Conservation (phyloP, 2,888 invertebrate genomes). For the Papilio elwesi region DNA sequence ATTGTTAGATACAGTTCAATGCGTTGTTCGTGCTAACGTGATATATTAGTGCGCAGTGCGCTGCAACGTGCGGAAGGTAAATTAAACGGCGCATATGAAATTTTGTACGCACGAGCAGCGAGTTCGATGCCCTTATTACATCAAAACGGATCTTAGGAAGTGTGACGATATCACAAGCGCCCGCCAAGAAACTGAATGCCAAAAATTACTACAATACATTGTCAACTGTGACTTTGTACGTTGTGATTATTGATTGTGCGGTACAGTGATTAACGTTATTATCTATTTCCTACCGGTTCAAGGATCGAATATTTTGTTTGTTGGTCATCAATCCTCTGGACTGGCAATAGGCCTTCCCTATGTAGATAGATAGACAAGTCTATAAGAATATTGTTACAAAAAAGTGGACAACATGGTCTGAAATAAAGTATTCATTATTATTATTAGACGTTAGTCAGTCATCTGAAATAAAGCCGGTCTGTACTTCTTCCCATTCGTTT, state of each 20-base stretch:
- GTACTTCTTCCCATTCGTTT: too few relatives aligned
- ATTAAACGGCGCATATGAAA: constrained; percentile 32
- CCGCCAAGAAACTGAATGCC: constrained; percentile 11
- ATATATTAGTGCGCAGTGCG: constrained; percentile 32
- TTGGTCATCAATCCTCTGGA: too few relatives aligned
- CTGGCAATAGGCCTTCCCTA: too few relatives aligned
- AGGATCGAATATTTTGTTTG: background rate
- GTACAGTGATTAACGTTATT: background rate
- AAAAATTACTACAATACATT: constrained; percentile 1
- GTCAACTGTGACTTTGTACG: constrained; percentile 17
- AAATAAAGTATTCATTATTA: too few relatives aligned
- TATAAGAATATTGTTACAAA: too few relatives aligned
- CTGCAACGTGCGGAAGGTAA: constrained; percentile 27
- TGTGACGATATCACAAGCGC: constrained; percentile 35
- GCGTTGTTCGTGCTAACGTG: constrained; percentile 30
- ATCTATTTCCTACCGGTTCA: background rate
- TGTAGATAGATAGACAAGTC: too few relatives aligned
- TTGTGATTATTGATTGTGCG: background rate
- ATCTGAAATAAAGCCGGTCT: too few relatives aligned
- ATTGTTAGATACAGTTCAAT: constrained; percentile 46
- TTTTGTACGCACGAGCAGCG: constrained; percentile 47
- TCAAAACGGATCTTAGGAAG: constrained; percentile 63
- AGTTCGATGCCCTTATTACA: constrained; percentile 51
- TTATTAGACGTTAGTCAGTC: too few relatives aligned
- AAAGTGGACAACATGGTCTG: too few relatives aligned